These are phyloP conservation scores for Autographa pulchrina DNA, from an alignment of 2,888 invertebrate species.

Conservation along the genomic window DNA sequence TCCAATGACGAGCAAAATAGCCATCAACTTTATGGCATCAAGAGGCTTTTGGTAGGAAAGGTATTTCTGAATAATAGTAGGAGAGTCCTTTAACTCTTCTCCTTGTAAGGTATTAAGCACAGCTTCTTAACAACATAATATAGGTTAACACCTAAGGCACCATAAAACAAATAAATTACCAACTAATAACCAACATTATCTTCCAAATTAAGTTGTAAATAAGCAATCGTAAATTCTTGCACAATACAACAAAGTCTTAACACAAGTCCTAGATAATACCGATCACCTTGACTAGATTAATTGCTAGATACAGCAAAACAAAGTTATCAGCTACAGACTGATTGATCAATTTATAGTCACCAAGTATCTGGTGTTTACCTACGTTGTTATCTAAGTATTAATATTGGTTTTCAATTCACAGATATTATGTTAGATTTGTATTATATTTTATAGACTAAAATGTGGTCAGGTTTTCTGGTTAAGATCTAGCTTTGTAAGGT, in stretches of 20 bases:
- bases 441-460: neutral
- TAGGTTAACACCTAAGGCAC: no score
- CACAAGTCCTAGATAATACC: constrained; percentile 40
- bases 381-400: neutral
- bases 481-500: no score
- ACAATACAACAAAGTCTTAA: constrained; percentile 18
- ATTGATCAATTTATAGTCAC: constrained; percentile 53
- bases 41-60: no score
- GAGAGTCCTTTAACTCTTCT: no score
- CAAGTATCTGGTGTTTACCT: constrained; percentile 21
- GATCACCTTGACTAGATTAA: constrained; percentile 49
- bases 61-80: no score
- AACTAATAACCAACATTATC: neutral
- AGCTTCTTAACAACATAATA: no score
- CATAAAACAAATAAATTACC: neutral
- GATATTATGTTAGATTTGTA: neutral
- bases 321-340: constrained; percentile 38
- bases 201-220: constrained; percentile 5
- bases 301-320: constrained; percentile 30
- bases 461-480: no score
- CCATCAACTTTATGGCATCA: no score
- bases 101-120: no score
- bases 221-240: neutral
- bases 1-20: neutral
- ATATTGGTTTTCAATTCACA: neutral